Evolutionary conservation across 2,797 vertebrate species (phyloP).

Genomic region (Phataginus tetradactyla): DNA sequence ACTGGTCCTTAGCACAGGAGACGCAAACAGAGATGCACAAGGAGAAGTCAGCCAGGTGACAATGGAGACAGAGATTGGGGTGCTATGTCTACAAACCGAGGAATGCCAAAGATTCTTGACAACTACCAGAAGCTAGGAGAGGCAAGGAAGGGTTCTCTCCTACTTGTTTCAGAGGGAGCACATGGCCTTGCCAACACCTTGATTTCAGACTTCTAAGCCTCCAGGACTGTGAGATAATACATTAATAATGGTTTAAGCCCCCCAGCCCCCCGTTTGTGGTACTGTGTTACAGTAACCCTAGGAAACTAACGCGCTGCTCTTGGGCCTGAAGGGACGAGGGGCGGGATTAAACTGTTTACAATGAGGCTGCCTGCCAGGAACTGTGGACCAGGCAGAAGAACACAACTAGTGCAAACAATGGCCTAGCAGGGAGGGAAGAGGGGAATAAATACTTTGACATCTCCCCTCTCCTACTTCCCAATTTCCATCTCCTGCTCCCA

Average conservation of each 20-base stretch:
- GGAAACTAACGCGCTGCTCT: background rate
- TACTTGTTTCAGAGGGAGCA: background rate
- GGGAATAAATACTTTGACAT: background rate
- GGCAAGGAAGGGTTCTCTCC: background rate
- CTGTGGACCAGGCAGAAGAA: background rate
- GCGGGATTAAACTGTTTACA: background rate
- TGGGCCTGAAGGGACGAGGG: background rate
- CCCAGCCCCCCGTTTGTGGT: rapidly evolving
- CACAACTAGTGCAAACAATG: rapidly evolving
- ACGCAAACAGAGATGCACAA: background rate
- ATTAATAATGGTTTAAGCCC: background rate
- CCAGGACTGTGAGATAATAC: background rate
- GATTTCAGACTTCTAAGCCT: background rate
- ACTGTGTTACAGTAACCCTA: background rate
- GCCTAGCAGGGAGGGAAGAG: background rate
- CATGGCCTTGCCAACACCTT: background rate
- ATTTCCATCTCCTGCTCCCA: background rate
- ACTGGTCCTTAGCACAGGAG: background rate
- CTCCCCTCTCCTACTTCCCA: background rate
- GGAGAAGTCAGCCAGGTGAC: background rate
- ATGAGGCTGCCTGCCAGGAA: background rate
- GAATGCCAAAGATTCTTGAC: background rate
- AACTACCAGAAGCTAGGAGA: background rate
- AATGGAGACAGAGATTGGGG: background rate
- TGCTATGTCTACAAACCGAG: background rate